phyloP scores from a whole-genome alignment of 2,888 invertebrate species.

The Synanthedon andrenaeformis region DNA sequence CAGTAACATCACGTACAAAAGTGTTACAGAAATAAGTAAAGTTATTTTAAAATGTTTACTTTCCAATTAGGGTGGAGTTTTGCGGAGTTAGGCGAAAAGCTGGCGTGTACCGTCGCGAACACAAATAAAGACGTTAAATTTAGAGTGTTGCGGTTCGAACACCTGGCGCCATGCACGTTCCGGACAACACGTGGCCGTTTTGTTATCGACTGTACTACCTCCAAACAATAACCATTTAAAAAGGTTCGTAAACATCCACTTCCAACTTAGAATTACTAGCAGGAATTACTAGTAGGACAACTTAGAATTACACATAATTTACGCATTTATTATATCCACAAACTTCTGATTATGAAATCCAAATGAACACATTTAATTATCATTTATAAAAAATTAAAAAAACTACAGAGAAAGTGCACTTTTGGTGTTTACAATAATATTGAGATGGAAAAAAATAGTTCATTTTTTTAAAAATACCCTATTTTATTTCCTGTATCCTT shows the following conservation, averaged over 20 bases:
- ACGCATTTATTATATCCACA: too few species aligned
- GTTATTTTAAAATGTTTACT: conserved; percentile 44
- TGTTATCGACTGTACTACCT: conserved; percentile 42
- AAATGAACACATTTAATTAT: too few species aligned
- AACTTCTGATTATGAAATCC: too few species aligned
- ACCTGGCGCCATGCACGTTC: conserved; percentile 41
- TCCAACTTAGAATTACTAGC: too few species aligned
- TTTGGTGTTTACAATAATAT: too few species aligned
- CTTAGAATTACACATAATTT: too few species aligned
- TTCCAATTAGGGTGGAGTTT: conserved; percentile 38
- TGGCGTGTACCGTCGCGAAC: conserved; percentile 43
- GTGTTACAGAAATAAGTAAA: conserved; percentile 27
- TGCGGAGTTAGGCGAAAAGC: conserved; percentile 21
- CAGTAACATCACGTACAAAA: conserved; percentile 1
- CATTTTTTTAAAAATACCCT: too few species aligned
- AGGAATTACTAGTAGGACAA: too few species aligned
- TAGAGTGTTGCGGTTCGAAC: conserved; percentile 61
- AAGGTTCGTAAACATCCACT: neutral
- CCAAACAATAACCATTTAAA: neutral
- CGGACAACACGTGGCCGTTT: conserved; percentile 34
- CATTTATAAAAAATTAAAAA: too few species aligned
- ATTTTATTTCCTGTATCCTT: too few species aligned
- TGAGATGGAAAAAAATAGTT: too few species aligned
- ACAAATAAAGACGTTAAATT: conserved; percentile 69
- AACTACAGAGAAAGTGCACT: too few species aligned